A percentile compares a stretch with the other conserved stretches of the same genome.
These are phyloP conservation scores for Pantelozetes paolii DNA, from an alignment of 2,888 invertebrate genomes.

Conservation along the genomic window DNA sequence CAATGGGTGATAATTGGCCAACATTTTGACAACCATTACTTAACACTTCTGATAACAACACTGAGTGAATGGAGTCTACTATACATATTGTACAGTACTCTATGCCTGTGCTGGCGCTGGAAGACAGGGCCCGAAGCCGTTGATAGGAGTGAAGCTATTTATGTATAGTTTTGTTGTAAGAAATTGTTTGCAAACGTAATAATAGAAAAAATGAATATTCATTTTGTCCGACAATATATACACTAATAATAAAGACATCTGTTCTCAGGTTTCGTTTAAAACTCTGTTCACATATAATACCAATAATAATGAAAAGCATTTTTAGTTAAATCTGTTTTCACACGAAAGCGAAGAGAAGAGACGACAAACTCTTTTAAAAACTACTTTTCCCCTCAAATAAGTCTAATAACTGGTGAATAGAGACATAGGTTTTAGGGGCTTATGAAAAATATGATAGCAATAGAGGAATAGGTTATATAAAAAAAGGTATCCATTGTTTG, in stretches of 20 bases:
- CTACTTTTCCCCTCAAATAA: neutral
- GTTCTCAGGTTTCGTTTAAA: conserved; percentile 2
- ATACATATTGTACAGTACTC: neutral
- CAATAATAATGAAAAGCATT: neutral
- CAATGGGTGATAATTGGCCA: conserved; percentile 24
- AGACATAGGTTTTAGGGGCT: neutral
- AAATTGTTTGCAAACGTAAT: neutral
- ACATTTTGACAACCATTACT: conserved; percentile 34
- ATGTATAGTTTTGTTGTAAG: neutral
- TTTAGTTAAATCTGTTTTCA: neutral
- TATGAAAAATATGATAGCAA: neutral
- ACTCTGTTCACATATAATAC: neutral
- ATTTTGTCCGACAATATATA: neutral
- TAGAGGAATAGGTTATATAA: no score
- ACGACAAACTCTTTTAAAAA: conserved; percentile 7
- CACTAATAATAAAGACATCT: conserved; percentile 5
- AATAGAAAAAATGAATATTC: conserved; percentile 17
- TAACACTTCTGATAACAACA: neutral
- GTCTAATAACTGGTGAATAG: conserved; percentile 8
- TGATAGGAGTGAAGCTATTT: neutral
- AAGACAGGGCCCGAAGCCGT: no score
- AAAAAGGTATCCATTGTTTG: no score
- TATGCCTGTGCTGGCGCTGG: neutral
- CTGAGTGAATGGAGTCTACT: neutral
- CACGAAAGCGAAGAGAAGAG: neutral